phyloP scores from a whole-genome alignment of 2,113 vertebrate genomes.

The Cinclus cinclus region DNA sequence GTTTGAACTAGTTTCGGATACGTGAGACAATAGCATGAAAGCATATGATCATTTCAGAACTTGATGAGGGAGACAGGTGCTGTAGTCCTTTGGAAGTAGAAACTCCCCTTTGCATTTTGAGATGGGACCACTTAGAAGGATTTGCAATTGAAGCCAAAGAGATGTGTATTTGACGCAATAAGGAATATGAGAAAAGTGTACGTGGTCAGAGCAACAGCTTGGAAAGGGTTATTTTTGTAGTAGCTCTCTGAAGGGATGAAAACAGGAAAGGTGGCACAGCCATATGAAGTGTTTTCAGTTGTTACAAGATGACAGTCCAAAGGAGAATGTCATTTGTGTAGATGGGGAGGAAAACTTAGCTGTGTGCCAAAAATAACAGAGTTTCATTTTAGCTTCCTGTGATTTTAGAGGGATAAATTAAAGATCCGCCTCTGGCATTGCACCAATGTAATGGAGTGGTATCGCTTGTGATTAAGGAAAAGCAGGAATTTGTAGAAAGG shows the following conservation, averaged over 20 bases:
- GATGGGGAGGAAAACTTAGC: not conserved
- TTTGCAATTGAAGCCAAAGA: rapidly evolving
- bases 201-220: not conserved
- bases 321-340: not conserved
- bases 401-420: not conserved
- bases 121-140: not conserved
- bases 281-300: not conserved
- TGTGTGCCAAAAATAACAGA: not conserved
- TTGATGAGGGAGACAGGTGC: not conserved
- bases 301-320: not conserved
- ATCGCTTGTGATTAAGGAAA: not conserved
- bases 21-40: not conserved
- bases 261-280: not conserved
- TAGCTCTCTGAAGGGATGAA: not conserved
- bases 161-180: not conserved
- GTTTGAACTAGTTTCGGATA: not conserved
- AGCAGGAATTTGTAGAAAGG: not conserved
- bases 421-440: not conserved
- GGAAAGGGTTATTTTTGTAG: not conserved
- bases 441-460: not conserved
- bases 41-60: not conserved
- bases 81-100: not conserved
- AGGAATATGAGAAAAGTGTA: not conserved
- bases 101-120: not conserved
- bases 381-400: not conserved